Percentiles rank a stretch among this genome's conserved stretches.
Evolutionary conservation across 2,888 invertebrate genomes (phyloP).

Genomic region (Bombylius major): DNA sequence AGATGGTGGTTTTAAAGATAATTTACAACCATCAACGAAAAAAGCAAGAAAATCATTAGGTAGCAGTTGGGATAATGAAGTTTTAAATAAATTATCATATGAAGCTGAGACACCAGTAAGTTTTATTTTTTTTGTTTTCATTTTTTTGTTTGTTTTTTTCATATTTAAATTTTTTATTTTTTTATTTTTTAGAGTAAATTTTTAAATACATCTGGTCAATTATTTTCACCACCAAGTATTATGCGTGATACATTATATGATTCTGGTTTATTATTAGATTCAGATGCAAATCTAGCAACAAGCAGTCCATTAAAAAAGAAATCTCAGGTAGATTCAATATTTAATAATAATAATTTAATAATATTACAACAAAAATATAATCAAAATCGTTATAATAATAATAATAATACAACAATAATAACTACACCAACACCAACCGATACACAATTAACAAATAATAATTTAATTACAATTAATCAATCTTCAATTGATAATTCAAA

Average conservation of each 20-base stretch:
- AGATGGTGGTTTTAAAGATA: slow-evolving; percentile 47
- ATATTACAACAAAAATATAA: not conserved
- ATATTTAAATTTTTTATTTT: slow-evolving; percentile 6
- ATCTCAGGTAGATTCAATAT: slow-evolving; percentile 18
- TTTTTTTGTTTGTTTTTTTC: not conserved
- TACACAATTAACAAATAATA: too few relatives aligned
- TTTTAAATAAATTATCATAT: slow-evolving; percentile 54
- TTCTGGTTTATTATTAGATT: slow-evolving; percentile 26
- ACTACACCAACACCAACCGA: too few relatives aligned
- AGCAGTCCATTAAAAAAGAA: slow-evolving; percentile 22
- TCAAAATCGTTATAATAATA: not conserved
- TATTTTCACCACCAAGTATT: slow-evolving; percentile 80
- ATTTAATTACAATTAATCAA: too few relatives aligned
- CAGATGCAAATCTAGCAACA: slow-evolving; percentile 9
- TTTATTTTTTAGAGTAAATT: slow-evolving; percentile 65
- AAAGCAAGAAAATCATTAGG: slow-evolving; percentile 71
- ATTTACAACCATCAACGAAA: slow-evolving; percentile 50
- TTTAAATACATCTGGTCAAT: slow-evolving; percentile 54
- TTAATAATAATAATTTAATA: not conserved
- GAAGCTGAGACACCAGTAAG: slow-evolving; percentile 66
- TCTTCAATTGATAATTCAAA: not conserved
- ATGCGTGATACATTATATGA: slow-evolving; percentile 61
- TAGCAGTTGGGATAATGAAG: slow-evolving; percentile 50
- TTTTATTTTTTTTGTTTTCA: slow-evolving; percentile 11
- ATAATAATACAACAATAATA: not conserved